phyloP scores from a whole-genome alignment of 2,888 invertebrate species.

The Drosophila macrothrix region DNA sequence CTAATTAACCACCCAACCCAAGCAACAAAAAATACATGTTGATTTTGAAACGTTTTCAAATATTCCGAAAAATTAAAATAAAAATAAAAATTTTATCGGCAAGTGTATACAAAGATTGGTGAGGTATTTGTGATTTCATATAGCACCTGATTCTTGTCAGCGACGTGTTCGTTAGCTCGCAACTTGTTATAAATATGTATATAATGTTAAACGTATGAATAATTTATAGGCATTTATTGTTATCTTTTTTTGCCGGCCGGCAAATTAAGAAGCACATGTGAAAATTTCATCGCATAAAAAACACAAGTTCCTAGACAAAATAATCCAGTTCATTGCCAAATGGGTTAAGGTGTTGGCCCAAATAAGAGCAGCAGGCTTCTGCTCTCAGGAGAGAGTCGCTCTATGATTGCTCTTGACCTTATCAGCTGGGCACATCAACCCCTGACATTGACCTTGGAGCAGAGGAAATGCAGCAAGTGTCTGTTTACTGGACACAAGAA shows the following conservation, averaged over 20 bases:
- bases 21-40: neutral
- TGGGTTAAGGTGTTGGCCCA: neutral
- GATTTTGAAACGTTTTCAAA: neutral
- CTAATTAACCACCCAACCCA: neutral
- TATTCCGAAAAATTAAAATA: neutral
- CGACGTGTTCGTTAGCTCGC: conserved; percentile 35
- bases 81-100: neutral
- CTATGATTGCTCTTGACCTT: conserved; percentile 7
- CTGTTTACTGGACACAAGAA: neutral
- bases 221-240: conserved; percentile 48
- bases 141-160: conserved; percentile 4
- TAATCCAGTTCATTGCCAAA: neutral
- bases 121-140: neutral
- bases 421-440: conserved; percentile 38
- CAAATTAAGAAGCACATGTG: conserved; percentile 46
- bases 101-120: conserved; percentile 14
- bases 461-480: conserved; percentile 54
- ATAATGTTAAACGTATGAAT: conserved; percentile 37
- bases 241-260: conserved; percentile 43
- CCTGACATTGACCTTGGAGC: conserved; percentile 65
- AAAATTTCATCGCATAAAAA: conserved; percentile 10
- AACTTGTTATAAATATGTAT: conserved; percentile 51
- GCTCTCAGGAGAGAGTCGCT: neutral
- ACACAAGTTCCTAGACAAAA: neutral
- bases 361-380: conserved; percentile 13